These are phyloP conservation scores for Cherax quadricarinatus DNA, from an alignment of 1,140 invertebrate species.

Conservation along the genomic window DNA sequence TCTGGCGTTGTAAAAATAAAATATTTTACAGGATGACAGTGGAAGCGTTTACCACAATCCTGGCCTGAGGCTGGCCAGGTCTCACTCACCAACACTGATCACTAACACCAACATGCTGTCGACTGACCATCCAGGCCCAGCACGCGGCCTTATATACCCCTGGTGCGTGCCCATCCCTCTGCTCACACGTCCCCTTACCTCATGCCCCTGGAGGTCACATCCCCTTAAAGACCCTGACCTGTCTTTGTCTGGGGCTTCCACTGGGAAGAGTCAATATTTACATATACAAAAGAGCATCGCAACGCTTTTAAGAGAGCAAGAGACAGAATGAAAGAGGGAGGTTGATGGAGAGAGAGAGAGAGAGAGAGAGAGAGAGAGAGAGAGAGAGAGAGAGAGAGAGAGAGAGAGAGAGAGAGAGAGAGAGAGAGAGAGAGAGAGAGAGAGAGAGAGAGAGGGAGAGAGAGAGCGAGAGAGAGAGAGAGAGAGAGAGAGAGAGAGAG, in stretches of 20 bases:
- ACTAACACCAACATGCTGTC: slow-evolving; percentile 13
- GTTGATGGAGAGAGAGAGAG: not conserved
- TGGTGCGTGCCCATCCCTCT: not conserved
- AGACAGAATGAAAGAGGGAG: not conserved
- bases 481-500: not conserved
- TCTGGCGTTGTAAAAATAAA: too few species aligned
- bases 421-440: too few species aligned
- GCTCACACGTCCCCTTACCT: not conserved
- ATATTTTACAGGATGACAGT: too few species aligned
- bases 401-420: not conserved
- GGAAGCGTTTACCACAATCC: not conserved
- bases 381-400: not conserved
- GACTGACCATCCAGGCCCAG: not conserved
- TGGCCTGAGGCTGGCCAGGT: not conserved
- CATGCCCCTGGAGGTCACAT: not conserved
- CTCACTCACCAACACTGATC: slow-evolving; percentile 4
- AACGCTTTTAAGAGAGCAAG: not conserved
- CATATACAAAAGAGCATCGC: not conserved
- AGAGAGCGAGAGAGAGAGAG: too few species aligned
- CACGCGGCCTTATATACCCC: not conserved
- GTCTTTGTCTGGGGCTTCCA: not conserved
- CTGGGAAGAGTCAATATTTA: slow-evolving; percentile 6
- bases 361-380: not conserved
- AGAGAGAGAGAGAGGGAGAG: too few species aligned
- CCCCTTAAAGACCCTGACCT: slow-evolving; percentile 6